phyloP scores from a whole-genome alignment of 1,140 invertebrate genomes.

The Doryteuthis pealeii region DNA sequence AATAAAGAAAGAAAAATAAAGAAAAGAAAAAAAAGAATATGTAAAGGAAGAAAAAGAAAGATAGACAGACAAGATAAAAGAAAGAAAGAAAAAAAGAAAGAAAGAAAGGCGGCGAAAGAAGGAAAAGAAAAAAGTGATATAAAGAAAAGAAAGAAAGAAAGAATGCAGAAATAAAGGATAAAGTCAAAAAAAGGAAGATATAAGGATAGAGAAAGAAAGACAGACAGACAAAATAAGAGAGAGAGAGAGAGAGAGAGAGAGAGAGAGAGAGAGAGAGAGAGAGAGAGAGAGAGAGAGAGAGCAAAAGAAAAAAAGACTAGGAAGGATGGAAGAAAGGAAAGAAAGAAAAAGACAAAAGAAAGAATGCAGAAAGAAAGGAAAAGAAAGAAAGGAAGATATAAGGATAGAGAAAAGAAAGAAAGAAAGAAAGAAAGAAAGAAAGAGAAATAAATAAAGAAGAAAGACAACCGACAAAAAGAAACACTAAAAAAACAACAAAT shows the following conservation, averaged over 20 bases:
- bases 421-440: no score
- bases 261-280: background rate
- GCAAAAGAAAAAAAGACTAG: background rate
- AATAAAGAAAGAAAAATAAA: no score
- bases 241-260: conserved; percentile 9
- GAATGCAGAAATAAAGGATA: background rate
- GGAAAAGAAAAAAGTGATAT: conserved; percentile 10
- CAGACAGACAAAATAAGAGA: conserved; percentile 9
- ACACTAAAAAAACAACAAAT: no score
- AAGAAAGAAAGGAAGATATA: no score
- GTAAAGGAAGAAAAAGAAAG: conserved; percentile 16
- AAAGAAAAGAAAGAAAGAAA: no score
- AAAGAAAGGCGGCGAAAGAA: conserved; percentile 18
- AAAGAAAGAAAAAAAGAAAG: conserved; percentile 9
- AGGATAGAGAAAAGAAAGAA: no score
- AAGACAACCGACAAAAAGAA: no score
- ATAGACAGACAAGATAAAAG: conserved; percentile 7
- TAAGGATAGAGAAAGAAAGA: conserved; percentile 1
- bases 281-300: conserved; percentile 6
- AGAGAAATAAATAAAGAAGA: no score
- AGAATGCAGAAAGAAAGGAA: background rate
- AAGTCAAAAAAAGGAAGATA: conserved; percentile 6
- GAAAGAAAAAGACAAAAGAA: background rate
- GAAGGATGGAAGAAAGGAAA: background rate
- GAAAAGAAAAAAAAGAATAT: conserved; percentile 1